Evolutionary conservation across 2,888 invertebrate species (phyloP).

Genomic region (Octodonta nipae): DNA sequence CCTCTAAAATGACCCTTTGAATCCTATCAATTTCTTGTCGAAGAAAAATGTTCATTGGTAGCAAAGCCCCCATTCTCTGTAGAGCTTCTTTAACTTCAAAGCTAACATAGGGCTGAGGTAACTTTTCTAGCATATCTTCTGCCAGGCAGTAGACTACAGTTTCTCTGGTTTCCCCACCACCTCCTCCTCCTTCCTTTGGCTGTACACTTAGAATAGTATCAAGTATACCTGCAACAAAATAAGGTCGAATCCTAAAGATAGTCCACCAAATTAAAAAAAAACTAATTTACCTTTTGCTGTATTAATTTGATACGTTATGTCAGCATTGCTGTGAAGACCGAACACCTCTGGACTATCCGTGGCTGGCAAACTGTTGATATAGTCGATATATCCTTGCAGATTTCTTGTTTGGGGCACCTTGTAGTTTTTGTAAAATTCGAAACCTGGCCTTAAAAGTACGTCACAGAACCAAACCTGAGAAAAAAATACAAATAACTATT

Average conservation of each 20-base stretch:
- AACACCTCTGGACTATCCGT: slow-evolving; percentile 91
- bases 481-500: slow-evolving; percentile 5
- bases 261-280: too few species aligned
- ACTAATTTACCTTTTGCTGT: slow-evolving; percentile 77
- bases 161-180: slow-evolving; percentile 86
- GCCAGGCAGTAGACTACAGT: slow-evolving; percentile 82
- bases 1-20: slow-evolving; percentile 64
- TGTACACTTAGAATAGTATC: slow-evolving; percentile 93
- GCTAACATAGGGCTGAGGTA: slow-evolving; percentile 72
- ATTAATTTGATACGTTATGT: slow-evolving; percentile 95
- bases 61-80: slow-evolving; percentile 77
- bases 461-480: slow-evolving; percentile 82
- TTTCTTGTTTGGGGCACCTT: slow-evolving; percentile 77
- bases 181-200: slow-evolving; percentile 85
- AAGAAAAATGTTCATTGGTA: slow-evolving; percentile 93
- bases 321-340: slow-evolving; percentile 91
- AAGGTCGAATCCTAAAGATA: too few species aligned
- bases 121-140: slow-evolving; percentile 79
- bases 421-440: slow-evolving; percentile 88
- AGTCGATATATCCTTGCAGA: slow-evolving; percentile 68
- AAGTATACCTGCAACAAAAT: slow-evolving; percentile 51
- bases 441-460: slow-evolving; percentile 68
- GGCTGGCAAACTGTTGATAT: slow-evolving; percentile 70
- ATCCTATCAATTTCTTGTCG: slow-evolving; percentile 71
- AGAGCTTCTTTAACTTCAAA: slow-evolving; percentile 85